Conservation (phyloP, 1,140 invertebrate species). For the Mya arenaria region DNA sequence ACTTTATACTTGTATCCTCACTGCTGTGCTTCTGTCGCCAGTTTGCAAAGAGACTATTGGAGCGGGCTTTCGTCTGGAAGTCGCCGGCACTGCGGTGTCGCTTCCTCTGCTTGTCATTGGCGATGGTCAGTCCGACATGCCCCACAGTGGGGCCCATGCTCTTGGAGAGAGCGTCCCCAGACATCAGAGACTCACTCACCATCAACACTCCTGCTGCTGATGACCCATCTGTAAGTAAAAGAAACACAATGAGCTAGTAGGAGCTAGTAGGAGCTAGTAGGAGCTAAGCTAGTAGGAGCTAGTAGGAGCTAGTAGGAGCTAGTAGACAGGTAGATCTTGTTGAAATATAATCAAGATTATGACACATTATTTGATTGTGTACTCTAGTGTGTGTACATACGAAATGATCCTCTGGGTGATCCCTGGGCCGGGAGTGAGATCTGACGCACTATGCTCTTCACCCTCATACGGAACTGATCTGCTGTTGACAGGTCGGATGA, state of each 20-base stretch:
- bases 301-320: too few species aligned
- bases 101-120: slow-evolving; percentile 64
- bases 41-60: slow-evolving; percentile 69
- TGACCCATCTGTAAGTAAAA: slow-evolving; percentile 75
- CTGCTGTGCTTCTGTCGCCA: slow-evolving; percentile 69
- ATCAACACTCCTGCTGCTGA: slow-evolving; percentile 85
- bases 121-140: not conserved
- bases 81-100: slow-evolving; percentile 78
- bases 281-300: too few species aligned
- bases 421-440: too few species aligned
- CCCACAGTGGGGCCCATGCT: slow-evolving; percentile 19
- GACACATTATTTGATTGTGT: too few species aligned
- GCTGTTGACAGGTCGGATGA: not conserved
- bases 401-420: too few species aligned
- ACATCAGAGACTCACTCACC: slow-evolving; percentile 56
- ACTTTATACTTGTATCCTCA: slow-evolving; percentile 58
- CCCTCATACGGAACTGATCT: slow-evolving; percentile 82
- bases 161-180: slow-evolving; percentile 49
- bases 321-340: too few species aligned
- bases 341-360: too few species aligned
- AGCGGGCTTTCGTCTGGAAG: slow-evolving; percentile 64
- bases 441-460: slow-evolving; percentile 86
- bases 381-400: too few species aligned
- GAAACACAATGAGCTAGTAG: not conserved
- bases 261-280: too few species aligned